Base-by-base conservation (phyloP, 1,140 invertebrate genomes). In the Procambarus virginalis region DNA sequence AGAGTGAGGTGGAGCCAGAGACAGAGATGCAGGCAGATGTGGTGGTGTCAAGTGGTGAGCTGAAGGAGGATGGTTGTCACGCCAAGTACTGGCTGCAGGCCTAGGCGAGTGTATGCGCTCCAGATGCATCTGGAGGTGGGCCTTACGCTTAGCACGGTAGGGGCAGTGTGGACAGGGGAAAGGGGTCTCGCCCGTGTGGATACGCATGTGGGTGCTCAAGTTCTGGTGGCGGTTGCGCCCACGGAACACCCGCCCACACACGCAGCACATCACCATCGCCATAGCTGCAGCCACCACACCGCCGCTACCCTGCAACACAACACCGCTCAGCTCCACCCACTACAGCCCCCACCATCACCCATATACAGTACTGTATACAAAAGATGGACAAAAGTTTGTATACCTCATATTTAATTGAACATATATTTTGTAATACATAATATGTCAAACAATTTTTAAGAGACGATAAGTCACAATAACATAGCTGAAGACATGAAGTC, bases 91-190 rank as follows among this genome's bases (percentile, higher is more conserved):
- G 48, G 79, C 83, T 45, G 68, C 58, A 22, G 68, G n/a, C 70
- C 83, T 80, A 20, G 83, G 73, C 12, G 86, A 84, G 60, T 91
- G 91, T 45, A 82, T 91, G 73, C 91, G 85, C 55, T 89, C 78
- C 73, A 91, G 75, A 75, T 91, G 91, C 77, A 91, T 85, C 75
- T 89, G 91, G 34, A 91, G 91, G 82, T 91, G 91, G 20, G 91
- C 87, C 86, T 91, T 91, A 51, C 91, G 86, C 77, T 91, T 91
- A 78, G 91, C 91, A 73, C 88, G 86, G 86, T 91, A 91, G 22
- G 92, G 86, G 84, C 95, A 95, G 73, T 94, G 93, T 89, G 94
- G 94, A 91, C 95, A 95, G 84, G 93, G 93, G 92, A 94, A 95
- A 10, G 95, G 95, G 82, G 94, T 92, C 93, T 95, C 95, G 3